These are phyloP conservation scores for Sarcoramphus papa DNA, from an alignment of 2,797 vertebrate genomes.

Conservation along the genomic window DNA sequence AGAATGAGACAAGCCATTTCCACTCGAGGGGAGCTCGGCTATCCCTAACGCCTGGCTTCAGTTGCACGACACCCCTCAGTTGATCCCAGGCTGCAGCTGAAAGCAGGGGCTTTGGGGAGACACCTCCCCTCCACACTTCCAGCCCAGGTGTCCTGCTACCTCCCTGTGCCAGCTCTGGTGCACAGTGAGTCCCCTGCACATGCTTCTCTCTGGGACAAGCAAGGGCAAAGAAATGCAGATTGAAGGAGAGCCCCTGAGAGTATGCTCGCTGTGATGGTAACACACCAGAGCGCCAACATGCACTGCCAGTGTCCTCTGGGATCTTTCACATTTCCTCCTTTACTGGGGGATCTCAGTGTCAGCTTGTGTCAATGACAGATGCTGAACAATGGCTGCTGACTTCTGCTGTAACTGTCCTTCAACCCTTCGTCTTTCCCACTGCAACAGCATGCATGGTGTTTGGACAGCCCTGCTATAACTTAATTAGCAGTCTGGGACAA, in stretches of 20 bases:
- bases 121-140: background rate
- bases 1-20: background rate
- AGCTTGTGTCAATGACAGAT: background rate
- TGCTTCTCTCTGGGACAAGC: background rate
- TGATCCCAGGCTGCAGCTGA: background rate
- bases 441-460: background rate
- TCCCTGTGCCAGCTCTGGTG: background rate
- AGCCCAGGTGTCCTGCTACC: background rate
- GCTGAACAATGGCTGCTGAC: background rate
- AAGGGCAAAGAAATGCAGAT: background rate
- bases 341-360: background rate
- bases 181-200: rapidly evolving
- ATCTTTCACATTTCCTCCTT: background rate
- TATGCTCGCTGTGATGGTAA: rapidly evolving
- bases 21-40: background rate
- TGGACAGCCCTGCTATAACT: background rate
- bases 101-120: background rate
- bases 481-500: background rate
- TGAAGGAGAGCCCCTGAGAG: background rate
- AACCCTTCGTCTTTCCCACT: background rate
- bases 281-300: background rate
- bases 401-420: background rate
- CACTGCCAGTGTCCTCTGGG: background rate
- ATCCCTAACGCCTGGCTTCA: background rate
- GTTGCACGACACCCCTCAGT: rapidly evolving